Percentiles rank a stretch among this genome's conserved stretches.
phyloP scores from a whole-genome alignment of 2,113 vertebrate genomes.

The Daboia siamensis region DNA sequence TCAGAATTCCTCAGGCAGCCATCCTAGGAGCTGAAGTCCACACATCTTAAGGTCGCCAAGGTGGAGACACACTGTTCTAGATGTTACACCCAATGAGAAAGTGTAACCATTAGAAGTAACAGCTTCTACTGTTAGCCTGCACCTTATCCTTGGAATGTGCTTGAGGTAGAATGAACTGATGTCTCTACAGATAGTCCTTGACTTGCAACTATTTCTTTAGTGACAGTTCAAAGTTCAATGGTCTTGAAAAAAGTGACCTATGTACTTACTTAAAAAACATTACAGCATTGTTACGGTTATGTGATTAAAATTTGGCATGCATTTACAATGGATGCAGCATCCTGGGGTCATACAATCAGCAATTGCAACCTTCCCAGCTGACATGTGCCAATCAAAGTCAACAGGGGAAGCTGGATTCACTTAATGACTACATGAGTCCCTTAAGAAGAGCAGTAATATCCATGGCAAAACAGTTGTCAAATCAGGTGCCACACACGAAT shows the following conservation, averaged over 20 bases:
- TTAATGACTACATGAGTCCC: neutral
- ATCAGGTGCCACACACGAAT: neutral
- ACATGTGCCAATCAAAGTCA: neutral
- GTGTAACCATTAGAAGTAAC: neutral
- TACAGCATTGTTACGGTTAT: neutral
- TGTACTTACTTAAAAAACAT: neutral
- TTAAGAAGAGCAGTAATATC: neutral
- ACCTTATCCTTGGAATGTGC: neutral
- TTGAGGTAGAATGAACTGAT: neutral
- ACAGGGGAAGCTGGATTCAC: neutral
- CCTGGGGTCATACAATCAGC: neutral
- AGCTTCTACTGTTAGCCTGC: neutral
- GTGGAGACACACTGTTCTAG: neutral
- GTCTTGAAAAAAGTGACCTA: neutral
- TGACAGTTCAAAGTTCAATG: neutral
- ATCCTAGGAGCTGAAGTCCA: neutral
- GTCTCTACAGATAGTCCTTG: neutral
- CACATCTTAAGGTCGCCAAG: neutral
- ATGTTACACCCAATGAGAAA: neutral
- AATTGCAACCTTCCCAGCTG: neutral
- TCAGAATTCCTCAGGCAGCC: neutral
- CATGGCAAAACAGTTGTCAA: neutral
- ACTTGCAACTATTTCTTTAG: neutral
- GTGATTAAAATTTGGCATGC: neutral
- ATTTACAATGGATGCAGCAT: neutral